Base-by-base conservation (phyloP, 2,888 invertebrate species). In the Zaprionus bogoriensis region DNA sequence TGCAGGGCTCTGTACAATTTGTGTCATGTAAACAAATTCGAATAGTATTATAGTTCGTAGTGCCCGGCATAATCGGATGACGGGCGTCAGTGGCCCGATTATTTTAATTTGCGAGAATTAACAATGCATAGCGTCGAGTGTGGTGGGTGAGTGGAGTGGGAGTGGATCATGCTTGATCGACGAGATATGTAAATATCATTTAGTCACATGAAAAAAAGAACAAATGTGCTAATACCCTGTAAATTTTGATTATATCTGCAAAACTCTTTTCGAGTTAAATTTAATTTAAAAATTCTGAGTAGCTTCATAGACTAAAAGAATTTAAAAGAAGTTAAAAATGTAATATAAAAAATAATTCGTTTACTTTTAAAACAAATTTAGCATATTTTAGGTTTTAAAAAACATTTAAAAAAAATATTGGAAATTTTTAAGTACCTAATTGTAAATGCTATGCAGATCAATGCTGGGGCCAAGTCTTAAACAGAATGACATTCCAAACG, bases 41-140 rank as follows among this genome's bases (percentile, higher is more conserved):
- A 45, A 52, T 32, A 64, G 47, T 14, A 23, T 30, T 47, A 52
- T 63, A 36, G 30, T 30, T 50, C 14, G 14, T 39, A 55, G 52
- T 39, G 17, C 23, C 38, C 55, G 41, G 42, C 46, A 38, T 61
- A 58, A 82, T 85, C 77, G 70, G 70, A 77, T 82, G 62, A 52
- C 69, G 69, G 64, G 66, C 69, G 64, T 64, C 86, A 85, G 67
- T 85, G 82, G 86, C 82, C 82, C 78, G 78, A 80, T 78, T 83
- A 83, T 83, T 83, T 85, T 85, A 83, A 83, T 85, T 74, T 27
- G 45, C 41, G 41, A 36, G 50, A 70, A 71, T 68, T 67, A 72
- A 79, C 82, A 74, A 82, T 63, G 55, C 63, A 58, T 52, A 17
- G 32, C 14, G 22, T 12, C 12, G 17, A 20, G 32, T 19, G 36